Base-by-base conservation (phyloP, 2,113 vertebrate genomes). In the Cyprinodon variegatus region DNA sequence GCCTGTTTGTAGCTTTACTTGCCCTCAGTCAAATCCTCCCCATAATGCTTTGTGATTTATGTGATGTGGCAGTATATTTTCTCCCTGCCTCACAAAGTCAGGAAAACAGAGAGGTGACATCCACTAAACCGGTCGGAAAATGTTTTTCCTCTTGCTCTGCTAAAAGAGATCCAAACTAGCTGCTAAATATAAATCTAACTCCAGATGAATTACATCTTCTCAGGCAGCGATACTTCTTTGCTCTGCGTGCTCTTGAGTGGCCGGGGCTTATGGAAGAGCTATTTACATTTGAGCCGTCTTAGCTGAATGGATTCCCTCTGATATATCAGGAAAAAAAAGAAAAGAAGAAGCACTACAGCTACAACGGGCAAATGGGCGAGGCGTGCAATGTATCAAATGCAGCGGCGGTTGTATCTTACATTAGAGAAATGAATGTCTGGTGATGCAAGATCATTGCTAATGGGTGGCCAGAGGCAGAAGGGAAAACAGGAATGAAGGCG, bases 11-110 rank as follows among this genome's bases (percentile, higher is more conserved):
- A 79, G 87, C 76, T 83, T 69, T 7, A 40, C 79, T 88, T 89
- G 85, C 78, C 85, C 88, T 89, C 85, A 78, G 87, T 92, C 86
- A 90, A 86, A 86, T 90, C 83, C 81, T 88, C 68, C 59, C 84
- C 70, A 81, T 88, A 83, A 85, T 85, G 78, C 74, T 84, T 81
- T 88, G 77, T 84, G 87, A 89, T 79, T 76, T 41, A 68, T 73
- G 11, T 61, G 76, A 83, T 83, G 82, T 61, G 59, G 77, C 68
- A 63, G 64, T 76, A 83, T 76, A 70, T 70, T 80, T 88, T 74
- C 67, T 70, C 61, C 62, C 70, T 38, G 62, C 77, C 83, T 73
- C 76, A 78, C 61, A 79, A 20, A 65, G 86, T 71, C 65, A 72
- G 68, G 65, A 84, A 57, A 84, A 85, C 67, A 66, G 63, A 79